Conservation (phyloP, 2,113 vertebrate species). For the Perccottus glenii region DNA sequence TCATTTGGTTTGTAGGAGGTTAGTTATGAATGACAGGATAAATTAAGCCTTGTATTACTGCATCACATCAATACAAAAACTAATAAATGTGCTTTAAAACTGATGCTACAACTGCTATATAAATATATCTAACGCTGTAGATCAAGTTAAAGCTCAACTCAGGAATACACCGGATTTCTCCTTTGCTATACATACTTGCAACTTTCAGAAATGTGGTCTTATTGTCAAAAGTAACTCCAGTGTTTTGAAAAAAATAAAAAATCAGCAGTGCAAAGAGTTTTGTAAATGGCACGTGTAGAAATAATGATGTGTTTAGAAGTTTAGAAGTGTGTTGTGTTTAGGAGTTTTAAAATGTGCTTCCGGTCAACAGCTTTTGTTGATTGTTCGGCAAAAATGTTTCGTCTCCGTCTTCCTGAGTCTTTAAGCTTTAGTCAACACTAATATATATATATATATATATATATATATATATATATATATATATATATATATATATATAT, state of each 20-base stretch:
- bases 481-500: too few relatives aligned
- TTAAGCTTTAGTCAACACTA: not conserved
- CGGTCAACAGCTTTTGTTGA: too few relatives aligned
- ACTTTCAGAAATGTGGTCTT: not conserved
- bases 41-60: too few relatives aligned
- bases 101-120: not conserved
- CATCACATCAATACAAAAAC: too few relatives aligned
- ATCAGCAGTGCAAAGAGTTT: not conserved
- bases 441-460: too few relatives aligned
- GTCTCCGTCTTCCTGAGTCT: not conserved
- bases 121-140: too few relatives aligned
- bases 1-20: slow-evolving; percentile 7
- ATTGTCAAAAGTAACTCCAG: not conserved
- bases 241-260: slow-evolving; percentile 8
- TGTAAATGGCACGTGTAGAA: slow-evolving; percentile 1
- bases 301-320: not conserved
- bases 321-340: too few relatives aligned
- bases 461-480: too few relatives aligned
- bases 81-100: too few relatives aligned
- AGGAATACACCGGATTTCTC: not conserved
- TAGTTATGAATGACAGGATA: slow-evolving; percentile 4
- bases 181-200: not conserved
- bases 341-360: not conserved
- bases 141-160: too few relatives aligned
- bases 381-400: not conserved